Base-by-base conservation (phyloP, 2,113 vertebrate genomes). In the Pachycephala philippinensis region DNA sequence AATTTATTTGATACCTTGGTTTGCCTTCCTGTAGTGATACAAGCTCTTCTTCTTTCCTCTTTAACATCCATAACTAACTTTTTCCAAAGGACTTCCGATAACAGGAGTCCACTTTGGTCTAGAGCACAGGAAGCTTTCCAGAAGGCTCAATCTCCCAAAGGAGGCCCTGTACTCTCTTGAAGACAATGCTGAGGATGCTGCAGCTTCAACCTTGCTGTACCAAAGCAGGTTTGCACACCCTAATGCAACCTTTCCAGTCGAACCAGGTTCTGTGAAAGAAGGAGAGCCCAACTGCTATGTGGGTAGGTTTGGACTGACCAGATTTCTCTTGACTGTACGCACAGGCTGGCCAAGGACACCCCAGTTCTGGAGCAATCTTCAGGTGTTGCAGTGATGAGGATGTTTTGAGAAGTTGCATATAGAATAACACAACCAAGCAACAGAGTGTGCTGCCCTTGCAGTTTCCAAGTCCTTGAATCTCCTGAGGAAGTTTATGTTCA, bases 41-140 rank as follows among this genome's bases (percentile, higher is more conserved):
- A 84, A 94, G 53, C 8, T 82, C 72, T 80, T 90, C 54, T 90
- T 91, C 44, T 84, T 97, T 96, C 72, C 47, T 95, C 72, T 87
- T 79, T 79, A 91, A 74, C 61, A 90, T 64, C 69, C 33, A 31
- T 39, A 86, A 52, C 37, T 35, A 27, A 74, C 31, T 81, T 52
- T 69, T 61, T 77, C 75, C 57, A 64, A 93, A 89, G 59, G 44
- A 85, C 71, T 95, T 95, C 79, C 77, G 71, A 14, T 89, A 93
- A 90, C 78, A 94, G 96, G 80, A 79, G 92, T 74, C 42, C 17
- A n/a, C 40, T 86, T 81, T 53, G 90, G 22, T 82, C 56, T 63
- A 74, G 88, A 90, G 79, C 20, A 90, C 54, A 24, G 40, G 44
- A 90, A 87, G 33, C 13, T 92, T 59, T 91, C 61, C 61, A 47